Conservation (phyloP, 2,113 vertebrate genomes). For the Callocephalon fimbriatum region DNA sequence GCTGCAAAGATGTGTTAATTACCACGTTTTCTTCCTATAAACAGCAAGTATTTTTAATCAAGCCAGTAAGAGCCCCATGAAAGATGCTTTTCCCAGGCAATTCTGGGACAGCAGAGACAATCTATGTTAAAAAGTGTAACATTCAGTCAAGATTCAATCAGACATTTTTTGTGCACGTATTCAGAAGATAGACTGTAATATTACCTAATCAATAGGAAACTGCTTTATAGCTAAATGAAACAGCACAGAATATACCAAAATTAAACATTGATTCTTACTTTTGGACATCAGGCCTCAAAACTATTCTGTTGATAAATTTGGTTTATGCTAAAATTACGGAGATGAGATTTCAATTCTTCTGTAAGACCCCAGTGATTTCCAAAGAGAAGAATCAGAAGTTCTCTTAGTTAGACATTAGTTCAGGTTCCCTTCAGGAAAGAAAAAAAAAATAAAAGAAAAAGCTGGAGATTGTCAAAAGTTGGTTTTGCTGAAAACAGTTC, state of each 20-base stretch:
- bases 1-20: too few relatives aligned
- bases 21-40: too few relatives aligned
- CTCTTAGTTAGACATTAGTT: background rate
- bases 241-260: too few relatives aligned
- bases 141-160: background rate
- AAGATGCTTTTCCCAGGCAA: background rate
- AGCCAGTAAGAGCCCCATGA: too few relatives aligned
- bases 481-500: background rate
- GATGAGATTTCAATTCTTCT: background rate
- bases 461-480: background rate
- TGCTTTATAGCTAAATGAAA: too few relatives aligned
- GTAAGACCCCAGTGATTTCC: background rate
- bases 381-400: background rate
- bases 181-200: background rate
- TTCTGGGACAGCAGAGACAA: slow-evolving; percentile 47
- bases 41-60: too few relatives aligned
- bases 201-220: background rate
- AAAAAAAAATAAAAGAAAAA: background rate
- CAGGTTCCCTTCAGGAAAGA: background rate
- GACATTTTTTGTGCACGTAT: background rate
- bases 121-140: slow-evolving; percentile 25
- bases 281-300: too few relatives aligned
- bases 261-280: too few relatives aligned
- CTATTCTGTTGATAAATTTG: too few relatives aligned
- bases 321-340: too few relatives aligned